Percentiles rank a stretch among this genome's conserved stretches.
Evolutionary conservation across 2,888 invertebrate genomes (phyloP).

Genomic region (Perithous albicinctus): DNA sequence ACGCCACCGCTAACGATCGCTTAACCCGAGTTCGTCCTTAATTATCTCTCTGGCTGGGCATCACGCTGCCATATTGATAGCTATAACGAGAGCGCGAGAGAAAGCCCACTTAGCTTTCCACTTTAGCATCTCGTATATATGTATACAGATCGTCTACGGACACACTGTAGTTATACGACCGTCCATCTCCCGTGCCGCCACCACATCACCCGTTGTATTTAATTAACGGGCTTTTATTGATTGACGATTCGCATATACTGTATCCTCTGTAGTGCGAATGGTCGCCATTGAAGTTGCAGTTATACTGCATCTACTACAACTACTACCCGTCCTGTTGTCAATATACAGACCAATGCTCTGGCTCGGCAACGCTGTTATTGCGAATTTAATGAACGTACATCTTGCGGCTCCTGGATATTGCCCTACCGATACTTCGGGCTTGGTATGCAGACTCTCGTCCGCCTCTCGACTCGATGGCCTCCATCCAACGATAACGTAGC

Average conservation of each 20-base stretch:
- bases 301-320: not conserved
- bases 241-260: constrained; percentile 36
- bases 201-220: constrained; percentile 41
- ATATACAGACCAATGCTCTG: constrained; percentile 24
- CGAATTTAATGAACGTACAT: constrained; percentile 58
- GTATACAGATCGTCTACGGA: not conserved
- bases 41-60: constrained; percentile 52
- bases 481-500: constrained; percentile 10
- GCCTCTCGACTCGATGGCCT: constrained; percentile 26
- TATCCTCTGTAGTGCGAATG: constrained; percentile 39
- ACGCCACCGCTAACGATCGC: constrained; percentile 56
- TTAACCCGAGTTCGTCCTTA: constrained; percentile 41
- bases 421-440: constrained; percentile 20
- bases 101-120: constrained; percentile 21
- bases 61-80: constrained; percentile 48
- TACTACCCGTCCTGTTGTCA: constrained; percentile 12
- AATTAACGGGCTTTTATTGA: constrained; percentile 57
- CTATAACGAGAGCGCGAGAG: constrained; percentile 28
- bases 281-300: constrained; percentile 49
- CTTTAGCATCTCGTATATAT: not conserved
- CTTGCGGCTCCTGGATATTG: constrained; percentile 35
- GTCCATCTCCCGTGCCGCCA: not conserved
- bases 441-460: constrained; percentile 27
- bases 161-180: constrained; percentile 1
- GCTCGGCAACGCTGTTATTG: constrained; percentile 39